phyloP scores from a whole-genome alignment of 30 jellyfish, hydroid and myxozoan genomes.

The Turritopsis dohrnii region DNA sequence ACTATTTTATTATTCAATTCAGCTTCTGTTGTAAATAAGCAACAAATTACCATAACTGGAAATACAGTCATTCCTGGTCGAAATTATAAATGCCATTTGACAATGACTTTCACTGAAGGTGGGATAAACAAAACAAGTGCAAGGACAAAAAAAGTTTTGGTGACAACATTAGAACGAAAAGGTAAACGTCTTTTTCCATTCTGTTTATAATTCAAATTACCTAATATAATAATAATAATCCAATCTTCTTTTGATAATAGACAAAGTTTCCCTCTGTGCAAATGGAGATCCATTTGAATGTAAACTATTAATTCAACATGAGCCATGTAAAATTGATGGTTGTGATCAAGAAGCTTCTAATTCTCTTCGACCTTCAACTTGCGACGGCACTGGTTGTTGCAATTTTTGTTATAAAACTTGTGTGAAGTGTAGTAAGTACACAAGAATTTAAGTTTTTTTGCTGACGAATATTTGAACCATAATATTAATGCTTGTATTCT shows the following conservation, averaged over 20 bases:
- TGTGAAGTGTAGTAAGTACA: constrained; percentile 65
- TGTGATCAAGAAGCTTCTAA: constrained; percentile 72
- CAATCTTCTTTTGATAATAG: constrained; percentile 32
- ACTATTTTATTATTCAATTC: neutral
- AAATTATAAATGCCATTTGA: constrained; percentile 45
- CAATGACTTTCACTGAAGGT: constrained; percentile 26
- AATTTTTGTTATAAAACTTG: constrained; percentile 54
- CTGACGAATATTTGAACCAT: neutral
- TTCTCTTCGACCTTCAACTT: constrained; percentile 60
- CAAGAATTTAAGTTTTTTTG: neutral
- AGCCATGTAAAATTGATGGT: constrained; percentile 36
- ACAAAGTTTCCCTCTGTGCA: constrained; percentile 59
- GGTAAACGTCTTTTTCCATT: neutral
- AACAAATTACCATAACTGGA: constrained; percentile 15
- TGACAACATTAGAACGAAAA: constrained; percentile 42
- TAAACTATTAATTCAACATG: constrained; percentile 41
- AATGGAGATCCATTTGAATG: constrained; percentile 72
- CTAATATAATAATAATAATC: neutral
- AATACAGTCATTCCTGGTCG: constrained; percentile 48
- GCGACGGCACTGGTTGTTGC: constrained; percentile 66
- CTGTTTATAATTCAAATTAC: too few species aligned
- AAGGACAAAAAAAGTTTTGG: constrained; percentile 37
- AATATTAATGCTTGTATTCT: neutral
- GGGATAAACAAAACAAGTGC: constrained; percentile 41
- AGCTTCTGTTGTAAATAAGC: constrained; percentile 5